Evolutionary conservation across 1,140 invertebrate genomes (phyloP).

Genomic region (Drosophila virilis): DNA sequence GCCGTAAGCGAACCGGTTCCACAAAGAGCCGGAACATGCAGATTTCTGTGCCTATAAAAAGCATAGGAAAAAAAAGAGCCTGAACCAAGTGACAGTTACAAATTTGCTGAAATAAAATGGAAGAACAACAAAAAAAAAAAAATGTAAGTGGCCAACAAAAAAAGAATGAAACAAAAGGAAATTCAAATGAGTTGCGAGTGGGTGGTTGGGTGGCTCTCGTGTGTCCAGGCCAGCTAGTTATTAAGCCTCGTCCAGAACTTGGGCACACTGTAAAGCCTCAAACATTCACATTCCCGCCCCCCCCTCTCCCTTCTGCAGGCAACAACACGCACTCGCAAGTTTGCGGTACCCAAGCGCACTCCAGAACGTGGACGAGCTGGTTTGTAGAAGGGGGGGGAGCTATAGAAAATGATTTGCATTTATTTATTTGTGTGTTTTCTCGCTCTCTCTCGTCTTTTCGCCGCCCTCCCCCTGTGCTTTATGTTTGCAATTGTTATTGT

Average conservation of each 20-base stretch:
- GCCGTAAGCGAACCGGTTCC: conserved; percentile 27
- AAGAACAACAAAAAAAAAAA: conserved; percentile 23
- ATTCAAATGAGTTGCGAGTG: conserved; percentile 58
- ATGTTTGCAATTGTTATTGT: conserved; percentile 47
- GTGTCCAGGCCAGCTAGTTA: conserved; percentile 39
- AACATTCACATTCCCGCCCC: not conserved
- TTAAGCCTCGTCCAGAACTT: conserved; percentile 26
- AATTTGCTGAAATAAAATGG: conserved; percentile 75
- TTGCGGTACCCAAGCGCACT: not conserved
- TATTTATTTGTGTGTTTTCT: conserved; percentile 62
- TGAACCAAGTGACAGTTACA: conserved; percentile 76
- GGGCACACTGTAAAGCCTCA: not conserved
- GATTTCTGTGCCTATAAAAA: conserved; percentile 35
- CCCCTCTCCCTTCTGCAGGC: not conserved
- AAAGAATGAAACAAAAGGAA: conserved; percentile 23
- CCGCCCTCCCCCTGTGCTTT: not conserved
- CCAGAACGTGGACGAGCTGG: not conserved
- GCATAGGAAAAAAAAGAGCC: conserved; percentile 1
- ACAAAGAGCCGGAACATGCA: conserved; percentile 41
- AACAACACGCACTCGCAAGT: conserved; percentile 14
- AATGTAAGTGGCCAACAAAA: not conserved
- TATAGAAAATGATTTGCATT: conserved; percentile 76
- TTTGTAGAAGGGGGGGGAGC: not conserved
- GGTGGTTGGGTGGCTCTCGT: not conserved
- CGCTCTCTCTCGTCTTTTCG: not conserved